These are phyloP conservation scores for Speoplatyrhinus poulsoni DNA, from an alignment of 2,113 vertebrate genomes.

Conservation along the genomic window DNA sequence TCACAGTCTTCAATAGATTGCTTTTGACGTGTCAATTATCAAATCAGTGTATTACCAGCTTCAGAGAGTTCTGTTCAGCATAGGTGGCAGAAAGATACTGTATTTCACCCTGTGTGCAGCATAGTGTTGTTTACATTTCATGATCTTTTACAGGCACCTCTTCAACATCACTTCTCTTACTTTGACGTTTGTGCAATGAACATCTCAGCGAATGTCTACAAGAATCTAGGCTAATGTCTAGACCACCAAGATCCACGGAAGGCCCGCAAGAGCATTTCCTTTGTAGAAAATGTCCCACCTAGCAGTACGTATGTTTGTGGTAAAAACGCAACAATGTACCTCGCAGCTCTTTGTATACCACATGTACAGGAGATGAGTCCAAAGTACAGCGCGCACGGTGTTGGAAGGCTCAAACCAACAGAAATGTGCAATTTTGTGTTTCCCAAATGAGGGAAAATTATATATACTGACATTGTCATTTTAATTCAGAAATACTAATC, in stretches of 20 bases:
- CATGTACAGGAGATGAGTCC: conserved; percentile 71
- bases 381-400: conserved; percentile 74
- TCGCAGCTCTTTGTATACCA: conserved; percentile 65
- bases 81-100: conserved; percentile 24
- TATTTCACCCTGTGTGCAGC: conserved; percentile 42
- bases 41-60: conserved; percentile 60
- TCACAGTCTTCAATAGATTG: conserved; percentile 29
- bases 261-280: conserved; percentile 60
- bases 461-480: conserved; percentile 78
- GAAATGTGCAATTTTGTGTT: conserved; percentile 81
- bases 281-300: conserved; percentile 64
- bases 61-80: conserved; percentile 45
- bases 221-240: conserved; percentile 69
- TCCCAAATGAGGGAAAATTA: conserved; percentile 75
- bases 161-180: conserved; percentile 32
- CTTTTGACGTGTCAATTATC: conserved; percentile 41
- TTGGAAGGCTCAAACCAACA: conserved; percentile 78
- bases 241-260: conserved; percentile 68
- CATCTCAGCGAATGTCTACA: conserved; percentile 44
- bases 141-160: conserved; percentile 48
- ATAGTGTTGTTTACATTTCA: conserved; percentile 28
- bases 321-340: conserved; percentile 68
- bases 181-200: conserved; percentile 20
- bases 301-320: conserved; percentile 61
- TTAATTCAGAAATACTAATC: conserved; percentile 73